Evolutionary conservation across 2,888 invertebrate species (phyloP).

Genomic region (Xiphydria camelus): DNA sequence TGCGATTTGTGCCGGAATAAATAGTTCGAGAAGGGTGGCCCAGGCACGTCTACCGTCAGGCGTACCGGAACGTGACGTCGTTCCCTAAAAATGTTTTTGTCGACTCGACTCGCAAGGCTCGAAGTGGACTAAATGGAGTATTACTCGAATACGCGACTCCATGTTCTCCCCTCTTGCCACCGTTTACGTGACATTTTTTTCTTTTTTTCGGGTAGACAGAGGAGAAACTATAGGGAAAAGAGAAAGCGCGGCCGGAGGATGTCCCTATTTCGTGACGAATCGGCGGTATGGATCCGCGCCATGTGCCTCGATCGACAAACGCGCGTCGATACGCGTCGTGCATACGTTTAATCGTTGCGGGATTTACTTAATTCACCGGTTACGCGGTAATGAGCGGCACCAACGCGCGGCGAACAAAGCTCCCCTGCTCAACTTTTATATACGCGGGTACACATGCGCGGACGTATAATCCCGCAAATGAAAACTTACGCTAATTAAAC

Average conservation of each 20-base stretch:
- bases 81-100: constrained; percentile 37
- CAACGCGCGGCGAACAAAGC: constrained; percentile 36
- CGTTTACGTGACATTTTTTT: neutral
- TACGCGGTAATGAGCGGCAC: constrained; percentile 43
- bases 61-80: constrained; percentile 49
- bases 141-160: neutral
- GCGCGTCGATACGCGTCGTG: neutral
- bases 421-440: neutral
- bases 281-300: neutral
- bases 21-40: constrained; percentile 41
- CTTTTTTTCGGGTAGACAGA: too few relatives aligned
- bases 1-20: constrained; percentile 57
- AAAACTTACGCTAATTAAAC: constrained; percentile 58
- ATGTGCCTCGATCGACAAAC: neutral
- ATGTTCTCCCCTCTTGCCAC: neutral
- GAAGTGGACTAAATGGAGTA: neutral
- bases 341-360: constrained; percentile 35
- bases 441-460: neutral
- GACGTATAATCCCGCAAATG: constrained; percentile 50
- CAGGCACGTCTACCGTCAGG: constrained; percentile 44
- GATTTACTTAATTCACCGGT: constrained; percentile 37
- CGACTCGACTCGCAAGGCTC: constrained; percentile 6
- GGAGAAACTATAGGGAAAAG: too few relatives aligned
- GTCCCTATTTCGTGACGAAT: constrained; percentile 2
- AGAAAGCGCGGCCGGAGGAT: too few relatives aligned